Base-by-base conservation (phyloP, 2,888 invertebrate species). In the Mythimna vitellina region DNA sequence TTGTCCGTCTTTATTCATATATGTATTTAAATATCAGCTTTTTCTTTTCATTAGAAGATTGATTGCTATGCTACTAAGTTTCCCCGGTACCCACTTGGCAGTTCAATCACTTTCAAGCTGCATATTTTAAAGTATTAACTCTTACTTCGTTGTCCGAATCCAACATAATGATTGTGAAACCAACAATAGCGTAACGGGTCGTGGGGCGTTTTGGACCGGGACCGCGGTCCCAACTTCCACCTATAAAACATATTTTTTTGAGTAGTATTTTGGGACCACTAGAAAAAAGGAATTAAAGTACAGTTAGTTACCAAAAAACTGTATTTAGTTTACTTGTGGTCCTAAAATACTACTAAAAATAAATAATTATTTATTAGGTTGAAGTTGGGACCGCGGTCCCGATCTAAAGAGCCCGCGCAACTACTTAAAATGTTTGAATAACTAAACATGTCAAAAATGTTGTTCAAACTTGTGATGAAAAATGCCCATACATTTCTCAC, bases 401-500 rank as follows among this genome's bases (percentile, higher is more conserved):
- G 4, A 3, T 42, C 38, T 12, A 4, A 42, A 3, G 12, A 42
- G 38, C 12, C 38, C 12, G 57, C 64, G 32, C 63, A 73, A 73
- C 68, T 72, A 75, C 83, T 78, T 78, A 76, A 62, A 64, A 75
- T 73, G 25, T 73, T 84, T 81, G 70, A 84, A 85, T 79, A 81
- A 76, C 65, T 79, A 76, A 78, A 83, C 74, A 46, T 67, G 75
- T 76, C 69, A 76, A 78, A 82, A 71, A 35, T 46, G 65, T 72
- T 69, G 64, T 38, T 73, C 65, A 76, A 78, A 78, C 82, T 83
- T 83, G 38, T 22, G 38, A 85, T 85, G 86, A 90, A 87, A 88
- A 89, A 91, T 88, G 86, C 76, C 71, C 68, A 76, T 65, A 81
- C 80, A 90, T 92, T 93, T 93, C 92, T 92, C 92, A 92, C 90